A percentile compares a stretch with the other conserved stretches of the same genome.
Evolutionary conservation across 2,113 vertebrate species (phyloP).

Genomic region (Esox niger): DNA sequence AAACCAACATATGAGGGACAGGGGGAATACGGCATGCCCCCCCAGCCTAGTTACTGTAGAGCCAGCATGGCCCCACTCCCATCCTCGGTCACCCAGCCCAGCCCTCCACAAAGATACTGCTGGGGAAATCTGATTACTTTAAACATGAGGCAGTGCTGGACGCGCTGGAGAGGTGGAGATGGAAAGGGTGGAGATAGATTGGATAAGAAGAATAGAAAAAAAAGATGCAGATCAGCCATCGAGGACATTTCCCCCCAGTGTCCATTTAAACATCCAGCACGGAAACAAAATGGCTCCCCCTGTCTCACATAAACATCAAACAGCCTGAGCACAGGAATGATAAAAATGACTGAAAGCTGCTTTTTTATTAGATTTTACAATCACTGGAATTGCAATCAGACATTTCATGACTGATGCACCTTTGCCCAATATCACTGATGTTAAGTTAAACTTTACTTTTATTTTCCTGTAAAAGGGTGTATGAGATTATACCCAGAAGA

Average conservation of each 20-base stretch:
- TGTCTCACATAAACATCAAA: conserved; percentile 61
- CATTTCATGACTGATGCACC: not conserved
- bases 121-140: conserved; percentile 93
- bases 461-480: not conserved
- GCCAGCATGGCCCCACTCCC: conserved; percentile 68
- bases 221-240: conserved; percentile 66
- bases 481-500: not conserved
- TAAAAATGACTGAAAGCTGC: conserved; percentile 26
- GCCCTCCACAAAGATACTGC: conserved; percentile 64
- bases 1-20: conserved; percentile 84
- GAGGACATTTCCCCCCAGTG: conserved; percentile 58
- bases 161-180: conserved; percentile 60
- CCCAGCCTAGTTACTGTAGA: conserved; percentile 82
- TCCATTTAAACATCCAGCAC: conserved; percentile 53
- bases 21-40: conserved; percentile 71
- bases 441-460: not conserved
- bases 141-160: conserved; percentile 70
- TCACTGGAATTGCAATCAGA: not conserved
- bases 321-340: conserved; percentile 13
- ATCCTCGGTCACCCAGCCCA: conserved; percentile 28
- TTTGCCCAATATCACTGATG: conserved; percentile 14
- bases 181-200: conserved; percentile 68
- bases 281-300: conserved; percentile 59
- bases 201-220: conserved; percentile 60
- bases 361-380: conserved; percentile 34